Percentiles rank a stretch among this genome's conserved stretches.
Conservation (phyloP, 2,888 invertebrate species). For the Drosophila imparisetae region DNA sequence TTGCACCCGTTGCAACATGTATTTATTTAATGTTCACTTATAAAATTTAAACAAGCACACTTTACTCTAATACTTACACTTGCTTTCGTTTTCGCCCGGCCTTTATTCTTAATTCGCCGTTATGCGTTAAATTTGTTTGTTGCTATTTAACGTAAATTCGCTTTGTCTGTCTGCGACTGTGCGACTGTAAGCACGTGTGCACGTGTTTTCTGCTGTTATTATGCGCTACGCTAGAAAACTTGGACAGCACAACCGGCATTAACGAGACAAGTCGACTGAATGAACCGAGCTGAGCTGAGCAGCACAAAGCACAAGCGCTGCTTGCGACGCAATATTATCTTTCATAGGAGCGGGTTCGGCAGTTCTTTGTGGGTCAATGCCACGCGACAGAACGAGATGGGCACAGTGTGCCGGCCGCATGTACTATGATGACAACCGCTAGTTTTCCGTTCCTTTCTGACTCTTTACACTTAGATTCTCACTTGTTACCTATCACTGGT, state of each 20-base stretch:
- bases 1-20: too few species aligned
- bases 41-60: not conserved
- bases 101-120: not conserved
- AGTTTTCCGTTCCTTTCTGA: not conserved
- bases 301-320: conserved; percentile 5
- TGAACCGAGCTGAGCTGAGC: not conserved
- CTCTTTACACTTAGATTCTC: not conserved
- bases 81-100: not conserved
- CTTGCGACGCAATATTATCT: not conserved
- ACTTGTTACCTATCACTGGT: not conserved
- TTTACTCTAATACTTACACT: conserved; percentile 12
- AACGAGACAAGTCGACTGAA: conserved; percentile 25
- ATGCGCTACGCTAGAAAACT: conserved; percentile 26
- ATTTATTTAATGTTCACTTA: not conserved
- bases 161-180: not conserved
- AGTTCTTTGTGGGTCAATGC: not conserved
- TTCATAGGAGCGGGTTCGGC: too few species aligned
- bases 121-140: conserved; percentile 11
- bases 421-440: not conserved
- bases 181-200: conserved; percentile 30
- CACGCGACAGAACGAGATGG: conserved; percentile 2
- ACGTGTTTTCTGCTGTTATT: conserved; percentile 70
- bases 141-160: conserved; percentile 2
- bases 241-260: conserved; percentile 21
- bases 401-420: not conserved